Percentiles rank a stretch among this genome's conserved stretches.
These are phyloP conservation scores for Montipora capricornis DNA, from an alignment of 64 coral and sea anemone genomes.

Conservation along the genomic window DNA sequence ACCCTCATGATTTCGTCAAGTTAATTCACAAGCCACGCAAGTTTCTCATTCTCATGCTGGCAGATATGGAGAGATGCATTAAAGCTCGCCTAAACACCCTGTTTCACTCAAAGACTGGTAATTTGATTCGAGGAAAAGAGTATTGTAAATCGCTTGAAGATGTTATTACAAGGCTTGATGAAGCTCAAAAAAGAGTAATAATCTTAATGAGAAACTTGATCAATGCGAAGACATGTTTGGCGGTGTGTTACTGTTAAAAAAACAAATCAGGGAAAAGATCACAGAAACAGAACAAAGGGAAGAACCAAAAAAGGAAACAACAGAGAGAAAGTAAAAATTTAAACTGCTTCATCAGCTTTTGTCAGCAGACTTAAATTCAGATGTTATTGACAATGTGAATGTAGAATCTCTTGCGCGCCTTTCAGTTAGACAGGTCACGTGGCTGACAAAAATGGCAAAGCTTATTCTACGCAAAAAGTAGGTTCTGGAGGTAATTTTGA, in stretches of 20 bases:
- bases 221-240: slow-evolving; percentile 59
- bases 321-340: background rate
- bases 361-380: no score
- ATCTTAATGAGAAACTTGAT: slow-evolving; percentile 66
- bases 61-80: slow-evolving; percentile 58
- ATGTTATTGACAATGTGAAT: no score
- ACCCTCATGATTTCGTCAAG: no score
- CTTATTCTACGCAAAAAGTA: no score
- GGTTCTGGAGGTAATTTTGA: no score
- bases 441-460: slow-evolving; percentile 63
- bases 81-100: slow-evolving; percentile 49
- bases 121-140: slow-evolving; percentile 48
- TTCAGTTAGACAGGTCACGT: slow-evolving; percentile 52
- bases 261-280: no score
- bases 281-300: no score
- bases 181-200: background rate
- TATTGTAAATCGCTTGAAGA: slow-evolving; percentile 8
- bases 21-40: no score
- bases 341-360: slow-evolving; percentile 48
- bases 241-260: slow-evolving; percentile 42
- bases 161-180: background rate
- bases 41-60: background rate
- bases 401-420: slow-evolving; percentile 11
- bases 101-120: background rate
- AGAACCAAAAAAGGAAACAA: no score